Evolutionary conservation across 2,113 vertebrate species (phyloP), one percentile per base, ranked within the genome.

Genomic region (Carassius auratus): DNA sequence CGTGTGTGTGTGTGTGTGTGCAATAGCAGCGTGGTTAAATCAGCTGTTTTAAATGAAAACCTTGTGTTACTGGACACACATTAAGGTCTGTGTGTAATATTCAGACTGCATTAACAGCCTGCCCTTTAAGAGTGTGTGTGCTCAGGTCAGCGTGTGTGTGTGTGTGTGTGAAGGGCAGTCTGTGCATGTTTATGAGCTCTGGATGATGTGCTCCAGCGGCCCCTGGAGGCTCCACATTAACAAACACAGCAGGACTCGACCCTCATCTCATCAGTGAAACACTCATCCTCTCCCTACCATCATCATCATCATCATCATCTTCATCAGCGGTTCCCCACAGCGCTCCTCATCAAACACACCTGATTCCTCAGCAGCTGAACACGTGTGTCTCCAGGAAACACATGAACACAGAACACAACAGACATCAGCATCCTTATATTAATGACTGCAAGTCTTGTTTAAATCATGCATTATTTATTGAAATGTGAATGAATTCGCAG

Each of bases 131-230:
- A 33, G 36, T 62, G 61, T 26, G 23, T 13, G 64, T 66, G 38
- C 6, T 4, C 6, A 5, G 4, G 38, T 38, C 26, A 26, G 26
- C 26, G 38, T 66, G 62, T 15, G 38, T 42, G 38, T 42, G 38
- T 42, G 38, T 66, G 62, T 15, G 26, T 66, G 26, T 66, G 36
- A 69, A 69, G 66, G 66, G 66, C 66, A 69, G 15, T 30, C 33
- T 69, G 66, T 69, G 66, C 66, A 69, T 69, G 66, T 19, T 19
- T 69, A 36, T 69, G 33, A 69, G 33, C 66, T 69, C 33, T 69
- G 66, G 66, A 36, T 69, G 30, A 9, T 69, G 33, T 36, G 33
- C 6, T 36, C 66, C 15, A 69, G 14, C 30, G 30, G 66, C 66
- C 66, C 17, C 33, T 17, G 17, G 7, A 17, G 33, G 66, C 30